Evolutionary conservation across 2,113 vertebrate species (phyloP).

Genomic region (Micromys minutus): DNA sequence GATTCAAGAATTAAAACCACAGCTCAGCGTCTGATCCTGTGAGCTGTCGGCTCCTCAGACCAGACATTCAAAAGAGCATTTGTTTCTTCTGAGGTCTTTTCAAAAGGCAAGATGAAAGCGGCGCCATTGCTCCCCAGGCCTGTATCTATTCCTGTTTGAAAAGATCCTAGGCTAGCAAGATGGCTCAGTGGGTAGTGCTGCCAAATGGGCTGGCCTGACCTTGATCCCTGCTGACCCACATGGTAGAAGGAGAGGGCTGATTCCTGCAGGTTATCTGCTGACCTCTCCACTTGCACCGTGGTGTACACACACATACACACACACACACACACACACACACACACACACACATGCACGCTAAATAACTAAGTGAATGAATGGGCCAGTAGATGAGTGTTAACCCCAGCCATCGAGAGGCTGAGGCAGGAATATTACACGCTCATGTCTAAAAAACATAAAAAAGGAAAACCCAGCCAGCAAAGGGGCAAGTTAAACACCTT

Average conservation of each 20-base stretch:
- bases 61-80: background rate
- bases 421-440: background rate
- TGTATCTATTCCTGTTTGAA: background rate
- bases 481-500: background rate
- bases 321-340: background rate
- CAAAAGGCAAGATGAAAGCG: background rate
- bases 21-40: background rate
- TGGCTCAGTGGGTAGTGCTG: background rate
- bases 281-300: background rate
- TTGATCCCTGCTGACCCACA: background rate
- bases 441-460: background rate
- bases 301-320: background rate
- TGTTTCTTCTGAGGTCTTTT: conserved; percentile 19
- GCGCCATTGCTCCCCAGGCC: background rate
- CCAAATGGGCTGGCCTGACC: background rate
- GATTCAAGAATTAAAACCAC: background rate
- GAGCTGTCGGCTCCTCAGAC: background rate
- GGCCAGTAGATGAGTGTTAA: background rate
- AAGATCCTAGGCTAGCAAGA: background rate
- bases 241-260: background rate
- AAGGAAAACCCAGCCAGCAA: background rate
- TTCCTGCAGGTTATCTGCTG: background rate
- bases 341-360: background rate
- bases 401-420: background rate
- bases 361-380: no score